These are phyloP conservation scores for Ceriagrion tenellum DNA, from an alignment of 2,888 invertebrate genomes.

Conservation along the genomic window DNA sequence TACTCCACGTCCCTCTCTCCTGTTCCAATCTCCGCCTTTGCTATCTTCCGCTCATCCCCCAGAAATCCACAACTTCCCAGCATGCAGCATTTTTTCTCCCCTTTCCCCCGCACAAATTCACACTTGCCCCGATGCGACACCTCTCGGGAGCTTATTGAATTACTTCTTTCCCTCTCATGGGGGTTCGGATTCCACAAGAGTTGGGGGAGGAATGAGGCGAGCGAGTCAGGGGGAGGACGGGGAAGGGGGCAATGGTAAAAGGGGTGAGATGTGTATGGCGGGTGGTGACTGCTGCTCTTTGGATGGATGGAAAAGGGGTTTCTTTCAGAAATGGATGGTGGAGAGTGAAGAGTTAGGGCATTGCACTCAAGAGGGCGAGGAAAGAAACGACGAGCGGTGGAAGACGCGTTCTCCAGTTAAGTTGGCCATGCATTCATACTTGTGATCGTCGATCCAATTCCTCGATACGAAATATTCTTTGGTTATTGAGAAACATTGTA, in stretches of 20 bases:
- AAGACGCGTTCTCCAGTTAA: too few species aligned
- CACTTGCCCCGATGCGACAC: background rate
- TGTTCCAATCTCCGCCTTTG: background rate
- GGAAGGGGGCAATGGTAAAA: background rate
- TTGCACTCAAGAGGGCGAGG: background rate
- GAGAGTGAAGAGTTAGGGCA: background rate
- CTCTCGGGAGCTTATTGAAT: conserved; percentile 34
- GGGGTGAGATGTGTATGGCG: background rate
- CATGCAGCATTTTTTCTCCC: conserved; percentile 25
- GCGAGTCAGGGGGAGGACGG: background rate
- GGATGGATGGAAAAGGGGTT: background rate
- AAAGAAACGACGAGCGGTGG: too few species aligned
- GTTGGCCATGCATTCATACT: too few species aligned
- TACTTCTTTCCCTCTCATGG: background rate
- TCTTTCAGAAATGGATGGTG: background rate
- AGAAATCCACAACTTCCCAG: background rate
- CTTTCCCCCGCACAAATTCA: background rate
- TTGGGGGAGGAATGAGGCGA: background rate
- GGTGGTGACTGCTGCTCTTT: background rate
- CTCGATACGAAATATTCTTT: too few species aligned
- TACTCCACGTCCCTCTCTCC: background rate
- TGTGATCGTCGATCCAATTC: too few species aligned
- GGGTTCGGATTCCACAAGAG: background rate
- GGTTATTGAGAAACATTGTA: too few species aligned
- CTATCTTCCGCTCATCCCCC: background rate